Conservation (phyloP, 1,140 invertebrate species). For the Lucilia cuprina region DNA sequence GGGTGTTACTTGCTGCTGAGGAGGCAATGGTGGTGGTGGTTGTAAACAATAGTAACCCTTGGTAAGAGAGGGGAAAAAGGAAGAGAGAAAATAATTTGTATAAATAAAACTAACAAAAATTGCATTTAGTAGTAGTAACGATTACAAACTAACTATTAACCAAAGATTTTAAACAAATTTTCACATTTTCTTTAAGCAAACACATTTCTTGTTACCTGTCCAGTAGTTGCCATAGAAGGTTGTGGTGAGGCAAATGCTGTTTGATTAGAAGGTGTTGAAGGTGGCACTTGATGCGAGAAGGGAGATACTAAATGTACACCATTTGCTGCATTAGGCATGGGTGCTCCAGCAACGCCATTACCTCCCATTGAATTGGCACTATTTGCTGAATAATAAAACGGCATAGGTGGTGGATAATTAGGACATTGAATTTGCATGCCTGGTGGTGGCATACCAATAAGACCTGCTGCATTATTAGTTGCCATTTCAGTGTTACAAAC, state of each 20-base stretch:
- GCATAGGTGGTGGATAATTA: conserved; percentile 38
- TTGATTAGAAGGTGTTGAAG: conserved; percentile 17
- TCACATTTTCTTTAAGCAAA: neutral
- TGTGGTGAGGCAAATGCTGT: conserved; percentile 18
- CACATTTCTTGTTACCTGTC: neutral
- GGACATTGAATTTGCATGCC: conserved; percentile 34
- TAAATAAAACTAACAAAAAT: neutral
- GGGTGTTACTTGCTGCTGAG: neutral
- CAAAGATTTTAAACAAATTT: too few species aligned
- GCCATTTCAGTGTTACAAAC: neutral
- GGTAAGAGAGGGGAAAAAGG: neutral
- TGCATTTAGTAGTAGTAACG: too few species aligned
- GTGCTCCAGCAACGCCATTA: neutral
- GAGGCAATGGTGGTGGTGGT: neutral
- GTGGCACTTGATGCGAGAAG: neutral
- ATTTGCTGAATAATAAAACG: conserved; percentile 37
- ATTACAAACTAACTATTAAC: too few species aligned
- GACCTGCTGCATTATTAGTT: neutral
- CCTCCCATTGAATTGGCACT: neutral
- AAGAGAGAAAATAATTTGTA: neutral
- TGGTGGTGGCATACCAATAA: neutral
- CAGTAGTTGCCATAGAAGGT: neutral
- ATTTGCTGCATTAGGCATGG: neutral
- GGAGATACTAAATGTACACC: conserved; percentile 22
- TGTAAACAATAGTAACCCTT: conserved; percentile 24